phyloP scores from a whole-genome alignment of 2,797 vertebrate species.

The Channallabes apus region DNA sequence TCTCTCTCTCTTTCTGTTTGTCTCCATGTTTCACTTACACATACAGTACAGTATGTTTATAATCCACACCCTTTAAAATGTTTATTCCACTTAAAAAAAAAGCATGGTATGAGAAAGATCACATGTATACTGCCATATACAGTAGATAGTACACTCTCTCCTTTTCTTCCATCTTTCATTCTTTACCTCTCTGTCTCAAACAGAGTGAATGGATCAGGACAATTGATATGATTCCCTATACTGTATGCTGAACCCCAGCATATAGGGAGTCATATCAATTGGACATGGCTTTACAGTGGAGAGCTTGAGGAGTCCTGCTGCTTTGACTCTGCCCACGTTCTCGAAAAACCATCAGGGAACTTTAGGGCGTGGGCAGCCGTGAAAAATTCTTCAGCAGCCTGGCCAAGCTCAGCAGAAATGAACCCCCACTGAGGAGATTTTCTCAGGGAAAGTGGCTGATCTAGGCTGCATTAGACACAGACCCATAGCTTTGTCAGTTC shows the following conservation, averaged over 20 bases:
- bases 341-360: constrained; percentile 46
- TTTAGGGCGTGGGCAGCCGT: constrained; percentile 32
- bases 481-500: constrained; percentile 32
- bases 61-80: not conserved
- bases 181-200: not conserved
- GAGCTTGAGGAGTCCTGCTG: constrained; percentile 40
- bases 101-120: not conserved
- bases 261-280: no score
- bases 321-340: constrained; percentile 5
- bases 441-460: constrained; percentile 43
- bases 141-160: not conserved
- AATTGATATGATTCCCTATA: constrained; percentile 44
- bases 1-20: not conserved
- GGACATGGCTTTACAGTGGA: constrained; percentile 48
- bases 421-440: constrained; percentile 44
- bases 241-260: constrained; percentile 30
- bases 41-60: not conserved
- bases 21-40: no score
- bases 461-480: constrained; percentile 35
- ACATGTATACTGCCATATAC: constrained; percentile 10
- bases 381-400: constrained; percentile 50
- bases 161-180: not conserved
- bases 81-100: constrained; percentile 21
- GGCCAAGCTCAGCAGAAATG: constrained; percentile 43
- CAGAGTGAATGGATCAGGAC: constrained; percentile 25